Percentiles rank a stretch among this genome's conserved stretches.
Conservation (phyloP, 2,797 vertebrate genomes). For the Cynodonichthys magdalenae region DNA sequence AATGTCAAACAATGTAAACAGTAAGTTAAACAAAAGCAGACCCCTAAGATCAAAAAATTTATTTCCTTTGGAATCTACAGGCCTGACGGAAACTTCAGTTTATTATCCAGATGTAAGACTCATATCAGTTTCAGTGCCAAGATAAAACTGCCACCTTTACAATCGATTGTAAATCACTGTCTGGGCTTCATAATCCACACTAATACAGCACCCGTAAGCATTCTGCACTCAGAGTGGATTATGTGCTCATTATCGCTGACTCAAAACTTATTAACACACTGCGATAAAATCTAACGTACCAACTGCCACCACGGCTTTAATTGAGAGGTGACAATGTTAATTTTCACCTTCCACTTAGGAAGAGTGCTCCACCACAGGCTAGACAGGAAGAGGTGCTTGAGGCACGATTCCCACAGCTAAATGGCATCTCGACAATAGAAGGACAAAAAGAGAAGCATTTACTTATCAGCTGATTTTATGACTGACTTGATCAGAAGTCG, state of each 20-base stretch:
- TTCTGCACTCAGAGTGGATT: constrained; percentile 46
- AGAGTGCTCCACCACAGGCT: constrained; percentile 42
- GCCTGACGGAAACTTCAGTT: constrained; percentile 18
- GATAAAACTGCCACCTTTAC: constrained; percentile 25
- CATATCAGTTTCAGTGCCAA: constrained; percentile 18
- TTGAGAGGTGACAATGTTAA: constrained; percentile 59
- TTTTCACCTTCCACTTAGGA: constrained; percentile 67
- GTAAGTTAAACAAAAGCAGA: not conserved
- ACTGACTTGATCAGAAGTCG: constrained; percentile 50
- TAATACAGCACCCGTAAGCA: constrained; percentile 22
- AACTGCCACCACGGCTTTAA: constrained; percentile 39
- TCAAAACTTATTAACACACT: constrained; percentile 60
- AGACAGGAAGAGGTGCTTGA: constrained; percentile 58
- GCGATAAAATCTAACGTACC: constrained; percentile 52
- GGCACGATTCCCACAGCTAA: constrained; percentile 55
- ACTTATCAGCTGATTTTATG: constrained; percentile 53
- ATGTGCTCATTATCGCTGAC: constrained; percentile 55
- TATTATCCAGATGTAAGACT: constrained; percentile 20
- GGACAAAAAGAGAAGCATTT: constrained; percentile 61
- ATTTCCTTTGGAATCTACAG: not conserved
- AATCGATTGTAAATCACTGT: constrained; percentile 30
- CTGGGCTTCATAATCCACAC: constrained; percentile 31
- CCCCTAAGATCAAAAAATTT: constrained; percentile 3
- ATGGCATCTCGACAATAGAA: constrained; percentile 65
- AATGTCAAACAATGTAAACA: not conserved